These are phyloP conservation scores for Cercocebus atys DNA, from an alignment of 2,113 vertebrate genomes.

Conservation along the genomic window DNA sequence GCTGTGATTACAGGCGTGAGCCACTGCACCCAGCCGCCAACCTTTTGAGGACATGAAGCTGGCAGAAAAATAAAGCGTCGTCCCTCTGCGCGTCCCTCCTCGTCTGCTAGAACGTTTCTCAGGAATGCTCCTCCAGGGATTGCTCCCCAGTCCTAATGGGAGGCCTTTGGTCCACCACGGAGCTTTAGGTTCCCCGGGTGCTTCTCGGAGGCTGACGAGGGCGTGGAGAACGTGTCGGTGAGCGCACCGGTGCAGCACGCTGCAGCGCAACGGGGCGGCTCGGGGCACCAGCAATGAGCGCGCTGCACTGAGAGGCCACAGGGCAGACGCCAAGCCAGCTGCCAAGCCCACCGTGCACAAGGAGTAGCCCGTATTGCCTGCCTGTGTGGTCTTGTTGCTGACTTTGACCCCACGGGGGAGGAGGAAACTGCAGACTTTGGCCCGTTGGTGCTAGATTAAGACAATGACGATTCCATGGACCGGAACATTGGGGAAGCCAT, in stretches of 20 bases:
- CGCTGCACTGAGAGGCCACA: slow-evolving; percentile 80
- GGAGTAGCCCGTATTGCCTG: slow-evolving; percentile 39
- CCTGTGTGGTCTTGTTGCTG: slow-evolving; percentile 47
- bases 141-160: slow-evolving; percentile 94
- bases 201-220: slow-evolving; percentile 89
- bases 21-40: too few relatives aligned
- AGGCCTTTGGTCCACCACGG: slow-evolving; percentile 87
- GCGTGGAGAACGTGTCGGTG: slow-evolving; percentile 85
- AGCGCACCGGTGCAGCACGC: slow-evolving; percentile 92
- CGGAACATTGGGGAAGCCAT: slow-evolving; percentile 96
- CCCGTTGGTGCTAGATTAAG: slow-evolving; percentile 85
- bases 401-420: slow-evolving; percentile 42
- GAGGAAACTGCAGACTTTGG: slow-evolving; percentile 50
- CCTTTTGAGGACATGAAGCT: slow-evolving; percentile 82
- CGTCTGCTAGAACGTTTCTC: slow-evolving; percentile 95
- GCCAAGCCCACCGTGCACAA: not conserved
- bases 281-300: slow-evolving; percentile 89
- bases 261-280: slow-evolving; percentile 90
- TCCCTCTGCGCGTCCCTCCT: slow-evolving; percentile 65
- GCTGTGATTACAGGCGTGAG: too few relatives aligned
- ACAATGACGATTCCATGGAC: slow-evolving; percentile 96
- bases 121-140: slow-evolving; percentile 93
- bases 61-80: slow-evolving; percentile 56
- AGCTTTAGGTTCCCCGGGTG: slow-evolving; percentile 90
- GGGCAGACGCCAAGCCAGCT: slow-evolving; percentile 42